phyloP scores from a whole-genome alignment of 1,140 invertebrate species.

The Chrysopa pallens region DNA sequence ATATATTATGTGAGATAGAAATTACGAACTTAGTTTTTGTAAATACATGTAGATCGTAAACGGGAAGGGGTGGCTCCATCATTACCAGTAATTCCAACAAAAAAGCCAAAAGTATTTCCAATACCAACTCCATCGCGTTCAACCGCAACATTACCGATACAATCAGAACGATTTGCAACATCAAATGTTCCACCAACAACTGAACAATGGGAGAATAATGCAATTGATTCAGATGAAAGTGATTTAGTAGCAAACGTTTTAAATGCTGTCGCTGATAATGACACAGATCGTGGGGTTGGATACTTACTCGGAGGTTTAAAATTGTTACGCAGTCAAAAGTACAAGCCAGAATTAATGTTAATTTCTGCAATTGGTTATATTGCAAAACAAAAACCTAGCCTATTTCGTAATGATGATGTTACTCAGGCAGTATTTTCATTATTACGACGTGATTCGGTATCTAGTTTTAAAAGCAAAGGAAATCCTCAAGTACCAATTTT shows the following conservation, averaged over 20 bases:
- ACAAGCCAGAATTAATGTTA: constrained; percentile 64
- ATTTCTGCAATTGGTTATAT: constrained; percentile 65
- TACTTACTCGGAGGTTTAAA: constrained; percentile 40
- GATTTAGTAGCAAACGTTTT: constrained; percentile 38
- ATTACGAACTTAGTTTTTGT: neutral
- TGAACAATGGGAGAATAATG: constrained; percentile 35
- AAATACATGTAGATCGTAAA: constrained; percentile 8
- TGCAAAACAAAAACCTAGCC: constrained; percentile 56
- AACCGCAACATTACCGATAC: constrained; percentile 21
- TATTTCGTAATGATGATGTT: constrained; percentile 65
- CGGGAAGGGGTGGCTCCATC: constrained; percentile 14
- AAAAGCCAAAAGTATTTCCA: constrained; percentile 25
- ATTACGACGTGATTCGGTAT: constrained; percentile 58
- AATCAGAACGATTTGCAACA: constrained; percentile 9
- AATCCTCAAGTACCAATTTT: constrained; percentile 69
- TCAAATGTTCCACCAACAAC: constrained; percentile 9
- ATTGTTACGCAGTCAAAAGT: constrained; percentile 40
- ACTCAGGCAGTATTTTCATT: constrained; percentile 64
- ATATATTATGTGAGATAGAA: too few species aligned
- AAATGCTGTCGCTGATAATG: constrained; percentile 34
- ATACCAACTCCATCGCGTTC: constrained; percentile 19
- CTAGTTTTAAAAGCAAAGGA: constrained; percentile 51
- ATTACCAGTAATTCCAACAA: constrained; percentile 26
- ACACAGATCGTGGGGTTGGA: constrained; percentile 35
- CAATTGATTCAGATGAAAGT: constrained; percentile 35